Evolutionary conservation across 2,888 invertebrate genomes (phyloP).

Genomic region (Epinotia nisella): DNA sequence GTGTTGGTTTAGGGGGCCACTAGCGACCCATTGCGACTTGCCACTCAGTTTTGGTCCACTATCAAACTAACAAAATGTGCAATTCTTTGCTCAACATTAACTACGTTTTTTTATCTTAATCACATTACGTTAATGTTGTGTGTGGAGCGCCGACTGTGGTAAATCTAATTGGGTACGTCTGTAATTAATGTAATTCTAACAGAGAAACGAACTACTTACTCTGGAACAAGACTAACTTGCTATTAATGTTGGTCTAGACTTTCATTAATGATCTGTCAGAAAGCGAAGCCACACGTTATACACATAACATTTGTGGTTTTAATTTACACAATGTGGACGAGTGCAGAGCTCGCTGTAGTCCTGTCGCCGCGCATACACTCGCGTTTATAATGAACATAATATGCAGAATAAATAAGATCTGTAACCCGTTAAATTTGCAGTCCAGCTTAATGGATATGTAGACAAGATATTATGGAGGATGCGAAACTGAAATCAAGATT

Average conservation of each 20-base stretch:
- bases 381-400: not conserved
- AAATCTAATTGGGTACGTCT: not conserved
- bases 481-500: not conserved
- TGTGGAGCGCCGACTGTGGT: not conserved
- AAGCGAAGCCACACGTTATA: not conserved
- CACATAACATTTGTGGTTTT: no score
- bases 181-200: slow-evolving; percentile 3
- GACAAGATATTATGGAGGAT: not conserved
- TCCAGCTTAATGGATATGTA: not conserved
- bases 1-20: slow-evolving; percentile 19
- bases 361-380: not conserved
- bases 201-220: not conserved
- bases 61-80: not conserved
- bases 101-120: not conserved
- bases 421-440: not conserved
- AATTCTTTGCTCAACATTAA: not conserved
- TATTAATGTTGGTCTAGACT: not conserved
- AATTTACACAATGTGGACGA: not conserved
- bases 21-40: not conserved
- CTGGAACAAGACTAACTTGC: not conserved
- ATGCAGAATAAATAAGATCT: no score
- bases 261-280: not conserved
- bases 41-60: not conserved
- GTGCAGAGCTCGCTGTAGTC: not conserved
- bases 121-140: not conserved